Conservation (phyloP, 92 coral and sea anemone genomes). For the Micromussa lordhowensis region DNA sequence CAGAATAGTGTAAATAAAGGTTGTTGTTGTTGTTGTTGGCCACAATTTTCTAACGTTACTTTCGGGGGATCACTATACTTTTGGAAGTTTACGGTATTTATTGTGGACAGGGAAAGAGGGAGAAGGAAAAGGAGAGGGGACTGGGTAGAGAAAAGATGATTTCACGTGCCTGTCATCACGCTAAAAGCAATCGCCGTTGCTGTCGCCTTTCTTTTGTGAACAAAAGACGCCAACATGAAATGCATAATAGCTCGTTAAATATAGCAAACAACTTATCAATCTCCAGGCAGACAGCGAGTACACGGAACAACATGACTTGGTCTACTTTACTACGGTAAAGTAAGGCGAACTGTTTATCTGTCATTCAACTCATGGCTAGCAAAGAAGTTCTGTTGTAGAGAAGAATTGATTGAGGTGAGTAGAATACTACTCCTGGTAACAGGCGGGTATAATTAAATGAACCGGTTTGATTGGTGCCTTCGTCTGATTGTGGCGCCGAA, state of each 20-base stretch:
- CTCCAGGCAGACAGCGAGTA: constrained; percentile 1
- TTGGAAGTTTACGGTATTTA: too few species aligned
- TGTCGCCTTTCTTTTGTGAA: background rate
- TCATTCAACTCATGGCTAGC: background rate
- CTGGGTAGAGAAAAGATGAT: too few species aligned
- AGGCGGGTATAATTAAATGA: too few species aligned
- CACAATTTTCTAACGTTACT: too few species aligned
- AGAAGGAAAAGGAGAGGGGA: background rate
- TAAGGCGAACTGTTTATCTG: background rate
- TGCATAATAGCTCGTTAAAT: constrained; percentile 8
- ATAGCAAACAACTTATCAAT: constrained; percentile 14
- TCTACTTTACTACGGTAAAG: background rate
- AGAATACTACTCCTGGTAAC: background rate
- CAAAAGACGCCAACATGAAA: background rate
- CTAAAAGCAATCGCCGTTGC: background rate
- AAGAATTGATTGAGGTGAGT: background rate
- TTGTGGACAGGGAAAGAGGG: background rate
- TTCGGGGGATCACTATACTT: too few species aligned
- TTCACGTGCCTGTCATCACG: background rate
- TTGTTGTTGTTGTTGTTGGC: too few species aligned
- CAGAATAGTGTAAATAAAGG: too few species aligned
- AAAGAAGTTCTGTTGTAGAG: background rate
- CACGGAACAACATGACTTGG: background rate
- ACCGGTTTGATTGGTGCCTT: background rate
- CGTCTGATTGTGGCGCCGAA: background rate